phyloP scores from a whole-genome alignment of 2,113 vertebrate species.

The Athene noctua region DNA sequence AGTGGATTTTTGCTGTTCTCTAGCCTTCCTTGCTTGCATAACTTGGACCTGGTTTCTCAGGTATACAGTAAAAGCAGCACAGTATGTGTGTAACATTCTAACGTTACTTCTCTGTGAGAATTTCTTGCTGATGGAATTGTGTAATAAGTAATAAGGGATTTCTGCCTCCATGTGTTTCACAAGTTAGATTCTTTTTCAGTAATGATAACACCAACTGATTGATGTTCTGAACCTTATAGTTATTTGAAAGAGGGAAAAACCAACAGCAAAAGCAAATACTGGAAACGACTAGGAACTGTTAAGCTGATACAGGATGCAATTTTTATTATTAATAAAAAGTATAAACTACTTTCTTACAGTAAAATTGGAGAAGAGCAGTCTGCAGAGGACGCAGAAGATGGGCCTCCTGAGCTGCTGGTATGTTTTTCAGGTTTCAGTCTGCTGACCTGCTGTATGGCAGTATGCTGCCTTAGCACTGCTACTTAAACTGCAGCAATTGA shows the following conservation, averaged over 20 bases:
- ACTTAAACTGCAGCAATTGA: neutral
- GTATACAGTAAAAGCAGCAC: neutral
- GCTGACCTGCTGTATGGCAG: neutral
- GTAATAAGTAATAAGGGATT: neutral
- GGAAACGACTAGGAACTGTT: neutral
- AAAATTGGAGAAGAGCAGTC: slow-evolving; percentile 97
- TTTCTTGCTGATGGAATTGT: neutral
- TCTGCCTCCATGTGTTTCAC: neutral
- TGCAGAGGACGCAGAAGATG: slow-evolving; percentile 92
- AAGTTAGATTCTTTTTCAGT: neutral
- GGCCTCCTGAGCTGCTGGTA: slow-evolving; percentile 92
- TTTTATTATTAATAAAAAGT: neutral
- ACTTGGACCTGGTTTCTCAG: neutral
- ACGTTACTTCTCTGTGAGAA: neutral
- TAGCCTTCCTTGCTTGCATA: neutral
- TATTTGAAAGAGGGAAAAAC: neutral
- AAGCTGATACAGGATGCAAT: neutral
- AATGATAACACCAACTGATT: neutral
- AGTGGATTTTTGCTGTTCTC: neutral
- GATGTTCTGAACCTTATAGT: neutral
- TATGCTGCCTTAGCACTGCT: neutral
- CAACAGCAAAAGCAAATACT: neutral
- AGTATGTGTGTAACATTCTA: neutral
- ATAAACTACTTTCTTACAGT: slow-evolving; percentile 67
- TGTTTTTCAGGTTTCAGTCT: neutral